Evolutionary conservation across 2,888 invertebrate species (phyloP).

Genomic region (Gastracanthus pulcherrimus): DNA sequence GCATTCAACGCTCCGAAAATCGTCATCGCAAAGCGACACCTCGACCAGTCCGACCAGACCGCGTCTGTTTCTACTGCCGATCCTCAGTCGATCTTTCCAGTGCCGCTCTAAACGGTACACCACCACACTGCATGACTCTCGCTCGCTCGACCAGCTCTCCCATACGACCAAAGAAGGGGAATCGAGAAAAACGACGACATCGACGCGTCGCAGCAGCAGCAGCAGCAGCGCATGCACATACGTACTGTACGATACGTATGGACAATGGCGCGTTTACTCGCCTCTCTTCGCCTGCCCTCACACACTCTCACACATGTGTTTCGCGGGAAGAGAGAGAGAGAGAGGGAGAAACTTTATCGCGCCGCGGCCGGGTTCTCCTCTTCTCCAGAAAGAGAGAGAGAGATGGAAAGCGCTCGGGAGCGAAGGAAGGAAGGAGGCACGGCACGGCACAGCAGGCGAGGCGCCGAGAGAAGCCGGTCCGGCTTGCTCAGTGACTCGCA

Average conservation of each 20-base stretch:
- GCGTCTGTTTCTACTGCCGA: constrained; percentile 23
- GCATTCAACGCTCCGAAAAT: neutral
- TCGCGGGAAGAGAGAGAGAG: neutral
- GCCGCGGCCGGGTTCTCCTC: constrained; percentile 19
- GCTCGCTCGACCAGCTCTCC: neutral
- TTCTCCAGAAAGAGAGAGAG: constrained; percentile 45
- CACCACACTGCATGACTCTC: too few species aligned
- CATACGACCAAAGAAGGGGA: constrained; percentile 11
- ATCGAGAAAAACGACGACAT: constrained; percentile 3
- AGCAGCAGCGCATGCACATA: neutral
- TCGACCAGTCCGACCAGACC: constrained; percentile 15
- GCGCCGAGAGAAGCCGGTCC: constrained; percentile 60
- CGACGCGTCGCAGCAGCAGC: too few species aligned
- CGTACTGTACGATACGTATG: neutral
- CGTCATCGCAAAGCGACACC: neutral
- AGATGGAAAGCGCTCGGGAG: neutral
- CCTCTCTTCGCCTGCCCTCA: neutral
- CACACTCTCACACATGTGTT: neutral
- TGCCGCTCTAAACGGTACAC: neutral
- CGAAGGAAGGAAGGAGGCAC: constrained; percentile 26
- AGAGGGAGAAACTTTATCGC: neutral
- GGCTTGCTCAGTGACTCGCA: constrained; percentile 73
- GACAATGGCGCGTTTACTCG: neutral
- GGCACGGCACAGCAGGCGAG: constrained; percentile 30
- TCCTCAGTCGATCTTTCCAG: neutral